Conservation (phyloP, 2,113 vertebrate genomes). For the Cranoglanis bouderius region DNA sequence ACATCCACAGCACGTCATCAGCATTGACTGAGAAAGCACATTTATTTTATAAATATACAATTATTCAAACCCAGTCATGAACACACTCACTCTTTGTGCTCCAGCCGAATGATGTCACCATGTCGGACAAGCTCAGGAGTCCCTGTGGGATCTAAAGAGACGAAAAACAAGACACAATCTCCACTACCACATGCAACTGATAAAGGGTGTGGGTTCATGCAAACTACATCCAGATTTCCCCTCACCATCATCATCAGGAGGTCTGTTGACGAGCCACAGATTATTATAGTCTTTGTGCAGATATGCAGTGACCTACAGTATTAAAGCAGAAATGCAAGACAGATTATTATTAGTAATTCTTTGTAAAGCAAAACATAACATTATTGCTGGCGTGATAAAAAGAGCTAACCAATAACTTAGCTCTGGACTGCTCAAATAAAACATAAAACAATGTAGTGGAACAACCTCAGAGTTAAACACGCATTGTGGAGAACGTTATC, state of each 20-base stretch:
- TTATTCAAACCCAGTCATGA: not conserved
- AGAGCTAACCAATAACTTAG: not conserved
- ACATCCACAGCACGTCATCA: not conserved
- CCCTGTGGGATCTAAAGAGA: conserved; percentile 69
- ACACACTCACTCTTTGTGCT: conserved; percentile 85
- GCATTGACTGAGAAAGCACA: not conserved
- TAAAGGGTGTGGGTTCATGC: not conserved
- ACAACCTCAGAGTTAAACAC: not conserved
- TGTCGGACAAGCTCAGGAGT: conserved; percentile 84
- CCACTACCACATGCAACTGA: not conserved
- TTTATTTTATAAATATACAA: no score
- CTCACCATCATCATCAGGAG: conserved; percentile 80
- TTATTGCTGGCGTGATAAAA: not conserved
- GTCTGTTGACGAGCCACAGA: conserved; percentile 90
- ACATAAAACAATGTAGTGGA: not conserved
- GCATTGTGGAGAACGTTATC: not conserved
- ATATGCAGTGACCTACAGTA: conserved; percentile 88
- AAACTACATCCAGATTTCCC: not conserved
- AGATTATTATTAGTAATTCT: not conserved
- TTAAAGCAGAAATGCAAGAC: conserved; percentile 12
- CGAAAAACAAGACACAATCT: not conserved
- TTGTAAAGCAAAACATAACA: not conserved
- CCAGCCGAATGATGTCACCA: conserved; percentile 82
- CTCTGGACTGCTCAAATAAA: not conserved
- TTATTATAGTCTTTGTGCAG: conserved; percentile 97